Base-by-base conservation (phyloP, 2,888 invertebrate species). In the Drosophila sordidula region DNA sequence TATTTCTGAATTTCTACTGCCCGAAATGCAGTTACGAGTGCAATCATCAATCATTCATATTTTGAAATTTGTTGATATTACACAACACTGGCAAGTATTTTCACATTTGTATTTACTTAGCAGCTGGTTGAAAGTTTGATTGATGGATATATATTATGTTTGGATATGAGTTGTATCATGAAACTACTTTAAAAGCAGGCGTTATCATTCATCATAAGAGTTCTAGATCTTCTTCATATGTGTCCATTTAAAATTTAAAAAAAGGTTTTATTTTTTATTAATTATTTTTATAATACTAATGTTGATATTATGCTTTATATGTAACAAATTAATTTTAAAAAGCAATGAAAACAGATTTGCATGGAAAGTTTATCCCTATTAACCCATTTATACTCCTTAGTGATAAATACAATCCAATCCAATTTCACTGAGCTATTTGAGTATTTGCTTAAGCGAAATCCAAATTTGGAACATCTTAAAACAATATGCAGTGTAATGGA, bases 401-500 rank as follows among this genome's bases (percentile, higher is more conserved):
- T 18, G 18, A 18, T 18, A 18, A 18, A 1, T 18, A 2, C 18
- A 2, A 1, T 18, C n/a, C n/a, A 18, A 18, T 18, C 18, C 18
- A 18, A 18, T 18, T 18, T 18, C 18, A 18, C 18, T 18, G 18
- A 18, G 18, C 18, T 18, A 18, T 18, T 18, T 18, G 18, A 18
- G 18, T n/a, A n/a, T 18, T 18, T 50, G 6, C 11, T 11, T 34
- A 16, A 49, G n/a, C 36, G 42, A 49, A 39, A 11, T 55, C 36
- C 0, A n/a, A 46, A 46, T 47, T 44, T 4, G 50, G 59, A 75
- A 73, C 67, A 47, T 44, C 39, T 16, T 41, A 22, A 14, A 29
- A 16, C 58, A 64, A 44, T 75, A 46, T 56, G 78, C 75, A 52
- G 78, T 73, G 70, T 74, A 71, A 75, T 78, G 64, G 38, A 49